Conservation (phyloP, 2,797 vertebrate species). For the Sphenodon punctatus region DNA sequence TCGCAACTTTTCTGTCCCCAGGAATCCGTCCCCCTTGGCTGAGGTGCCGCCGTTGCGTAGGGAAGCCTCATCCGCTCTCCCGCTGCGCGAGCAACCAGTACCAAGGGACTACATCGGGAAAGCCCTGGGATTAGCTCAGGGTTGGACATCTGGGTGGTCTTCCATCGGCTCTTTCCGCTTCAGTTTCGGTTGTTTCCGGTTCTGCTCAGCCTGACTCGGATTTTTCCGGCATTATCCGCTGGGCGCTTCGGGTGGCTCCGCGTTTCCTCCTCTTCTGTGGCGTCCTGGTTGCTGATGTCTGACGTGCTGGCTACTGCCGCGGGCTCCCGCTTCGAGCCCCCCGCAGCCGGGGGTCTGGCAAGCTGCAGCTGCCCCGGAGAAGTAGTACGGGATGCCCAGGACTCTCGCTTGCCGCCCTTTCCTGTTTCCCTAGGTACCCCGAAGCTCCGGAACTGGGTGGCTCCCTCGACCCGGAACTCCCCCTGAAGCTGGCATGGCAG, state of each 20-base stretch:
- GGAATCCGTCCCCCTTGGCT: not conserved
- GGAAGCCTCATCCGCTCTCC: not conserved
- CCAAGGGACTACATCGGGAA: not conserved
- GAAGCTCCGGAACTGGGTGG: slow-evolving; percentile 18
- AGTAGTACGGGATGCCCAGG: not conserved
- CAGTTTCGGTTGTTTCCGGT: not conserved
- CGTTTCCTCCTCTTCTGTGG: not conserved
- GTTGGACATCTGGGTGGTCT: not conserved
- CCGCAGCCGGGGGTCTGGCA: not conserved
- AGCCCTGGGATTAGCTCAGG: not conserved
- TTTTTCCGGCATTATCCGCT: slow-evolving; percentile 53
- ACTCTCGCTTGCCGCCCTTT: not conserved
- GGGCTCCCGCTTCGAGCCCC: not conserved
- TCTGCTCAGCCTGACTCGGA: not conserved
- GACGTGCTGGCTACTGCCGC: not conserved
- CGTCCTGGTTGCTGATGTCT: slow-evolving; percentile 43
- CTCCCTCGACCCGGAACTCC: no score
- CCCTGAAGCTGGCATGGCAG: no score
- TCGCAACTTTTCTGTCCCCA: not conserved
- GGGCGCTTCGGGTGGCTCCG: slow-evolving; percentile 49
- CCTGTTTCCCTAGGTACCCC: slow-evolving; percentile 17
- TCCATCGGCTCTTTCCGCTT: not conserved
- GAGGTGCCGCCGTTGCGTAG: not conserved
- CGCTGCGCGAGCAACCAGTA: accelerated
- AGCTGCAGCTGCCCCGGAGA: not conserved